Evolutionary conservation across 2,888 invertebrate species (phyloP), one percentile per base, ranked within the genome.

Genomic region (Plusia festucae): DNA sequence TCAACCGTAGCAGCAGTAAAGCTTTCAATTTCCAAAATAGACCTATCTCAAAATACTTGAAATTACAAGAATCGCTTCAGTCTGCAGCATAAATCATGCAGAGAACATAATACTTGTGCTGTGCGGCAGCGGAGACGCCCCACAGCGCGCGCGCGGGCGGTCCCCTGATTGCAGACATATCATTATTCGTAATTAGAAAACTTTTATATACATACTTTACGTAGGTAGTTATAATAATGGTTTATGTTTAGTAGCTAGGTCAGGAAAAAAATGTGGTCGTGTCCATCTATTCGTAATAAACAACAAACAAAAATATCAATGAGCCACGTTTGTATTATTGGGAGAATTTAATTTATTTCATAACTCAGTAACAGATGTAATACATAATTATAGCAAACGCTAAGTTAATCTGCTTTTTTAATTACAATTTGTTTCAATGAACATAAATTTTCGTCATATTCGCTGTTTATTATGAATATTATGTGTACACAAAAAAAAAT

Each of bases 101-200:
- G 51, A 57, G 58, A 62, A 68, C 75, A 69, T 76, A 66, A 65
- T 74, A 69, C 77, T 24, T 34, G 57, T 13, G 63, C 60, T 55
- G 64, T 71, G 63, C 44, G 60, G 52, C 57, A 51, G 40, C 53
- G 67, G 60, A 56, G 60, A 71, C 82, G 78, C 79, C 86, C 86
- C 79, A 63, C 68, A 51, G 80, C 65, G 81, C 74, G 55, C 27
- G 46, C 58, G 55, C 75, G 74, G 78, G 78, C 78, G 76, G 79
- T 71, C 65, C 70, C n/a, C 54, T 46, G 70, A 80, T 81, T 74
- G 79, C 69, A 62, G 54, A 18, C 57, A 20, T 64, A 67, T 68
- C 60, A 65, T 66, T 73, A 61, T 46, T 58, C 76, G 74, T 83
- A 84, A 85, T 85, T 84, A 85, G 79, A 79, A 82, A 76, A 8